Evolutionary conservation across 2,113 vertebrate genomes (phyloP).

Genomic region (Rafetus swinhoei): DNA sequence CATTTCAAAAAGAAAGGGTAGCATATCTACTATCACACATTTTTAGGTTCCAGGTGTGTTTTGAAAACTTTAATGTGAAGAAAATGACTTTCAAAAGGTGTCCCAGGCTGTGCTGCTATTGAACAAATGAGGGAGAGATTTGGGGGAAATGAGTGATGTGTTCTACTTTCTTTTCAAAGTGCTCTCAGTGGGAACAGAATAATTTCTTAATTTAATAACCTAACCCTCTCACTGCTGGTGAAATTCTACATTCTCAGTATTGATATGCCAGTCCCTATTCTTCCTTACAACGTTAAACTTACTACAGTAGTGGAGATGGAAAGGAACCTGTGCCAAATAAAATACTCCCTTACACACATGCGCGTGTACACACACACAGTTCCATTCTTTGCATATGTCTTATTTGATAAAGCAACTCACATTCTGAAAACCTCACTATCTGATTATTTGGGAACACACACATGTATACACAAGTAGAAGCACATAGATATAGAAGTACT

Average conservation of each 20-base stretch:
- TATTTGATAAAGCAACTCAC: not conserved
- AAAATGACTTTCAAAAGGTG: not conserved
- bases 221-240: not conserved
- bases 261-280: not conserved
- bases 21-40: not conserved
- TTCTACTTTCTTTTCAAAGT: not conserved
- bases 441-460: conserved; percentile 5
- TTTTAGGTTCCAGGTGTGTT: not conserved
- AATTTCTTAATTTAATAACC: not conserved
- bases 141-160: not conserved
- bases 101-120: conserved; percentile 26
- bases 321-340: not conserved
- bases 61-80: conserved; percentile 3
- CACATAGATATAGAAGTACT: conserved; percentile 79
- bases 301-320: not conserved
- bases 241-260: not conserved
- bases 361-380: not conserved
- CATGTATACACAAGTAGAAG: not conserved
- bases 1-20: not conserved
- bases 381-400: not conserved
- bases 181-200: not conserved
- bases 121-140: conserved; percentile 10
- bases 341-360: not conserved
- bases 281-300: not conserved
- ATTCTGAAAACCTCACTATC: not conserved